Evolutionary conservation across 2,888 invertebrate genomes (phyloP).

Genomic region (Octonoba sinensis): DNA sequence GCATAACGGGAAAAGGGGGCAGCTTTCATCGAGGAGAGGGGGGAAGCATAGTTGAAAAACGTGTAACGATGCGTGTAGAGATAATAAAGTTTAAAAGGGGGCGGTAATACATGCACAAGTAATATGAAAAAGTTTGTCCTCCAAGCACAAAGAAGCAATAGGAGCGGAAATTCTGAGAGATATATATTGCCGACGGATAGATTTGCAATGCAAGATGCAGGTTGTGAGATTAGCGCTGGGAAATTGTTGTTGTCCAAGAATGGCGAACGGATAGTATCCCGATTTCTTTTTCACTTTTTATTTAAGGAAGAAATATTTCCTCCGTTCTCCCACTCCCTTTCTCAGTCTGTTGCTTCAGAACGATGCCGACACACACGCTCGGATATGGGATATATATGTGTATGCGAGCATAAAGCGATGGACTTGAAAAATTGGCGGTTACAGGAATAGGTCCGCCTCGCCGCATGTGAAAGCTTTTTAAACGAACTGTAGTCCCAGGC

Average conservation of each 20-base stretch:
- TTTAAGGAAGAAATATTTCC: slow-evolving; percentile 48
- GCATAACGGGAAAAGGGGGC: slow-evolving; percentile 43
- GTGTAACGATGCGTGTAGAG: slow-evolving; percentile 53
- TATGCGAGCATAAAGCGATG: slow-evolving; percentile 21
- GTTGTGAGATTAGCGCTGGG: slow-evolving; percentile 52
- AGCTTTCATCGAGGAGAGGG: slow-evolving; percentile 20
- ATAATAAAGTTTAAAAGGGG: slow-evolving; percentile 61
- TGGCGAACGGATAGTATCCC: slow-evolving; percentile 39
- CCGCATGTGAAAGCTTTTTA: slow-evolving; percentile 60
- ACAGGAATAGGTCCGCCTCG: slow-evolving; percentile 44
- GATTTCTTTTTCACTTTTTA: slow-evolving; percentile 21
- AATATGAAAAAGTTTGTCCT: slow-evolving; percentile 10
- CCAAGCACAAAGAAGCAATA: slow-evolving; percentile 38
- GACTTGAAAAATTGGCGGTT: slow-evolving; percentile 63
- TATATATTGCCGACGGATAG: slow-evolving; percentile 47
- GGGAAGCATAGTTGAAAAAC: slow-evolving; percentile 27
- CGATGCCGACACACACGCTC: slow-evolving; percentile 23
- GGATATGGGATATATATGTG: slow-evolving; percentile 8
- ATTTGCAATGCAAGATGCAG: slow-evolving; percentile 59
- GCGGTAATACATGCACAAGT: slow-evolving; percentile 2
- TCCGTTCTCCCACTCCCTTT: slow-evolving; percentile 4
- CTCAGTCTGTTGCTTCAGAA: slow-evolving; percentile 32
- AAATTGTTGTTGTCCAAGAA: slow-evolving; percentile 56
- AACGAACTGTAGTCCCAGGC: slow-evolving; percentile 30
- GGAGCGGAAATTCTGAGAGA: slow-evolving; percentile 27